These are phyloP conservation scores for Pterobdella sp. DNA, from an alignment of 2,888 invertebrate species.

Conservation along the genomic window DNA sequence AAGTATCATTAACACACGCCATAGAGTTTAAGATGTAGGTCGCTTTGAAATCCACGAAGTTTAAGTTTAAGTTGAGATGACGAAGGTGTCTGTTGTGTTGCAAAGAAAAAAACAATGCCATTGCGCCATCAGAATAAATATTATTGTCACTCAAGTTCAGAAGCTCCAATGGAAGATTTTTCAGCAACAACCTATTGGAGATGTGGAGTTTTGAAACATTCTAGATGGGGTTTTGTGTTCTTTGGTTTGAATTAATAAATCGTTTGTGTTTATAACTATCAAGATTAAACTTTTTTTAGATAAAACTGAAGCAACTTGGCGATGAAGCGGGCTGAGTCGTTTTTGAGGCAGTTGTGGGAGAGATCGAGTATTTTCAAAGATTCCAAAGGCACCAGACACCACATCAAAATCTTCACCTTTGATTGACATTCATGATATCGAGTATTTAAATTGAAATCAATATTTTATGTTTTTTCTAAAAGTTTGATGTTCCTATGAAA, in stretches of 20 bases:
- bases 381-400: slow-evolving; percentile 49
- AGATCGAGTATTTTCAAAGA: slow-evolving; percentile 47
- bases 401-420: background rate
- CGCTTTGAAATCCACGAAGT: slow-evolving; percentile 50
- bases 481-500: background rate
- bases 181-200: background rate
- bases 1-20: background rate
- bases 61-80: slow-evolving; percentile 46
- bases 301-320: slow-evolving; percentile 37
- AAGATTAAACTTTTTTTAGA: background rate
- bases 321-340: slow-evolving; percentile 50
- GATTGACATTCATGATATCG: no score
- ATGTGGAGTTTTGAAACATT: no score
- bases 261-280: background rate
- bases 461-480: background rate
- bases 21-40: background rate
- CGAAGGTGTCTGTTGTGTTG: slow-evolving; percentile 48
- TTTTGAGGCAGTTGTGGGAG: slow-evolving; percentile 50
- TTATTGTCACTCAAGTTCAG: slow-evolving; percentile 44
- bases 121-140: slow-evolving; percentile 48
- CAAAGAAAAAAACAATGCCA: slow-evolving; percentile 51
- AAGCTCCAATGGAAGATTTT: slow-evolving; percentile 43
- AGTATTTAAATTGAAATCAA: no score
- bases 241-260: background rate
- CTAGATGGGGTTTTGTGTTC: no score